A percentile compares a stretch with the other conserved stretches of the same genome.
These are phyloP conservation scores for Steatocranus sp. DNA, from an alignment of 2,797 vertebrate genomes.

Conservation along the genomic window DNA sequence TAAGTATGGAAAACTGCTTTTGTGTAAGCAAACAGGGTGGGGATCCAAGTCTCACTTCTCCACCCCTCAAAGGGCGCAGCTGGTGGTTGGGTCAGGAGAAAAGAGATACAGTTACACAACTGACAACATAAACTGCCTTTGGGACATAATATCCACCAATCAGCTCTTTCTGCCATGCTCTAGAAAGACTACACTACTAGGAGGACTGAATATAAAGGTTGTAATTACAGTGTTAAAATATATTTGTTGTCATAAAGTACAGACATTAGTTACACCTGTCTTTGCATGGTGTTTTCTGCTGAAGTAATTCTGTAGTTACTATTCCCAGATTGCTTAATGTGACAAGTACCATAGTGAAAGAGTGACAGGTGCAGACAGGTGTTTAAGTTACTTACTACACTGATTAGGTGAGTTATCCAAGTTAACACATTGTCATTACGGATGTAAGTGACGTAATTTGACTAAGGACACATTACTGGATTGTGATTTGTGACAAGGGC, in stretches of 20 bases:
- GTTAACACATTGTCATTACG: background rate
- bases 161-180: constrained; percentile 50
- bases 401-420: background rate
- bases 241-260: background rate
- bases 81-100: constrained; percentile 35
- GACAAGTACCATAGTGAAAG: background rate
- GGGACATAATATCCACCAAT: constrained; percentile 41
- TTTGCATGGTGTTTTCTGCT: background rate
- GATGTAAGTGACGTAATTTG: background rate
- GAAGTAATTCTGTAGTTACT: background rate
- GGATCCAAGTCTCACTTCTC: constrained; percentile 21
- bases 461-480: background rate
- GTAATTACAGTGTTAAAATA: background rate
- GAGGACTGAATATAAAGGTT: background rate
- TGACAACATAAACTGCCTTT: constrained; percentile 35
- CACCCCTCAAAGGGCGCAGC: constrained; percentile 44
- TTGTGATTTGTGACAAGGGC: background rate
- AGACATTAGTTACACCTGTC: background rate
- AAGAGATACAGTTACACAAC: constrained; percentile 55
- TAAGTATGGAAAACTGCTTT: constrained; percentile 33
- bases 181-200: constrained; percentile 8
- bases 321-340: background rate
- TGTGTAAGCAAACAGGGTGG: constrained; percentile 43
- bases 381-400: background rate
- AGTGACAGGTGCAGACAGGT: constrained; percentile 54